phyloP scores from a whole-genome alignment of 2,113 vertebrate genomes.

The Alces alces region DNA sequence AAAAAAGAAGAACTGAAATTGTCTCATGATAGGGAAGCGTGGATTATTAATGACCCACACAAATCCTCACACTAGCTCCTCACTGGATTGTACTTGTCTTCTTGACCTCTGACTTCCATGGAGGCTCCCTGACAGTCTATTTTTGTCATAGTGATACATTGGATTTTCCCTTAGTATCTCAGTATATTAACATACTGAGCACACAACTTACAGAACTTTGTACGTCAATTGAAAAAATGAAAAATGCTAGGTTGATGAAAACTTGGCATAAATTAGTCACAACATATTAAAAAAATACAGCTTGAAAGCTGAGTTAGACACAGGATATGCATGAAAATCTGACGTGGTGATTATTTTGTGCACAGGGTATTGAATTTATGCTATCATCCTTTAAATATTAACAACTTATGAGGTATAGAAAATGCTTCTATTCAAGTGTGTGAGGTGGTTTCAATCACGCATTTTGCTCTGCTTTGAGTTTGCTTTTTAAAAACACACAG shows the following conservation, averaged over 20 bases:
- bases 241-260: conserved; percentile 72
- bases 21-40: not conserved
- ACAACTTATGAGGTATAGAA: conserved; percentile 55
- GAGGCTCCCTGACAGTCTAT: not conserved
- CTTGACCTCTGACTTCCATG: not conserved
- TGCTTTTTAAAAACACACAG: conserved; percentile 46
- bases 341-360: conserved; percentile 36
- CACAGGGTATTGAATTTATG: conserved; percentile 48
- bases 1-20: not conserved
- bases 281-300: conserved; percentile 64
- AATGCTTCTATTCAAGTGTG: conserved; percentile 54
- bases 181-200: conserved; percentile 62
- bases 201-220: conserved; percentile 55
- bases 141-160: not conserved
- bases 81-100: not conserved
- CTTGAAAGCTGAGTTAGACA: conserved; percentile 36
- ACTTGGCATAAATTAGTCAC: conserved; percentile 72
- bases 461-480: conserved; percentile 53
- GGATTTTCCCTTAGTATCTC: conserved; percentile 36
- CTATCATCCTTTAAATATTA: conserved; percentile 75
- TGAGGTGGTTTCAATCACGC: conserved; percentile 61
- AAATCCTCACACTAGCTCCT: not conserved
- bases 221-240: conserved; percentile 63
- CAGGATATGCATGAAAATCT: conserved; percentile 71
- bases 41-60: not conserved